Conservation (phyloP, 2,797 vertebrate species). For the Takifugu rubripes region DNA sequence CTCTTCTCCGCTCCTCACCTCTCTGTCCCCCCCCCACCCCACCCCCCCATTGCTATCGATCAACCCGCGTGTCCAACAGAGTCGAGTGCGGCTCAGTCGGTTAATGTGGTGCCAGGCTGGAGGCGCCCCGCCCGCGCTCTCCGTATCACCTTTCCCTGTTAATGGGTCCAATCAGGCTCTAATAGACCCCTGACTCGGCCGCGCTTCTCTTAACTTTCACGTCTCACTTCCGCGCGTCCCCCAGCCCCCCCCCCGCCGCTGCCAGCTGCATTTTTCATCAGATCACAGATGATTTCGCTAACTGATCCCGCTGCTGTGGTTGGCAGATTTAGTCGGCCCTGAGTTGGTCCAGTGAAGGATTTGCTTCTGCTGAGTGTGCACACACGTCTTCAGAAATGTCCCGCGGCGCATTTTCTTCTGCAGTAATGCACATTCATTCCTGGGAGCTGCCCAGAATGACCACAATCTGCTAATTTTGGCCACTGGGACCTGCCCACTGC, state of each 20-base stretch:
- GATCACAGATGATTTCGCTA: not conserved
- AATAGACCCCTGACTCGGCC: conserved; percentile 52
- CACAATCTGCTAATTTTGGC: conserved; percentile 51
- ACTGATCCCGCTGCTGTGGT: conserved; percentile 40
- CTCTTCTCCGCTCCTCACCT: conserved; percentile 29
- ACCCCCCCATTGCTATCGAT: conserved; percentile 57
- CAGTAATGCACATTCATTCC: conserved; percentile 53
- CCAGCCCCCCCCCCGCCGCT: conserved; percentile 43
- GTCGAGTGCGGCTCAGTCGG: conserved; percentile 47
- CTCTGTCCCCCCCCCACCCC: conserved; percentile 19
- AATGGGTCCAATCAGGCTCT: conserved; percentile 61
- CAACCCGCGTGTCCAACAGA: conserved; percentile 56
- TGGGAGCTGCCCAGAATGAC: conserved; percentile 43
- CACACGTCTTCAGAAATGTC: conserved; percentile 26
- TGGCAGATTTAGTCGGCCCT: conserved; percentile 22
- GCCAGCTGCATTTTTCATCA: conserved; percentile 13
- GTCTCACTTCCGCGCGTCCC: conserved; percentile 11
- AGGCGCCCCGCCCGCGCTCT: conserved; percentile 20
- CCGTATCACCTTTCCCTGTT: conserved; percentile 49
- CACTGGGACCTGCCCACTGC: conserved; percentile 42
- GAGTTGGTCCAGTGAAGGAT: conserved; percentile 29
- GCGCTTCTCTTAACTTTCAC: conserved; percentile 44
- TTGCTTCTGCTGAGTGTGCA: conserved; percentile 58
- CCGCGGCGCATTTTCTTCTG: conserved; percentile 51
- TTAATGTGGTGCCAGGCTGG: conserved; percentile 54